Percentiles rank a stretch among this genome's conserved stretches.
phyloP scores from a whole-genome alignment of 2,888 invertebrate species.

The Drosophila demipolita region DNA sequence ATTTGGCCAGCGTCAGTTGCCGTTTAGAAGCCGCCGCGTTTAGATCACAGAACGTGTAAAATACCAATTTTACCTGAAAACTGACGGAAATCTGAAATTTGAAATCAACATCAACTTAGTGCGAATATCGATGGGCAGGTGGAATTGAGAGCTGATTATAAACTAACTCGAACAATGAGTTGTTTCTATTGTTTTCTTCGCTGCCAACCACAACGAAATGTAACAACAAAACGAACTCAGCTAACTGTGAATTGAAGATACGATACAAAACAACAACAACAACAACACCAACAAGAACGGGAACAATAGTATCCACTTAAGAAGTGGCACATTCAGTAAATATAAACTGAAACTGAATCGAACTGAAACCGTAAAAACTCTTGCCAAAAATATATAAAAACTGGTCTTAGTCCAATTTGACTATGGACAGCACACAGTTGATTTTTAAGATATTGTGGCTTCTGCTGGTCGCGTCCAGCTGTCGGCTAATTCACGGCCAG shows the following conservation, averaged over 20 bases:
- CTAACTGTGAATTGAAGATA: constrained; percentile 63
- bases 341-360: constrained; percentile 65
- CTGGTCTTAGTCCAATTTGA: constrained; percentile 38
- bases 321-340: constrained; percentile 71
- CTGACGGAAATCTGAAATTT: constrained; percentile 19
- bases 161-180: constrained; percentile 42
- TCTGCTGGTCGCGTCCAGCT: constrained; percentile 24
- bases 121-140: constrained; percentile 69
- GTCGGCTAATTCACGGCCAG: constrained; percentile 27
- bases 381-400: constrained; percentile 24
- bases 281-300: constrained; percentile 13
- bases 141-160: constrained; percentile 42
- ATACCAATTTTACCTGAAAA: constrained; percentile 10
- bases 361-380: constrained; percentile 42
- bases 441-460: constrained; percentile 31
- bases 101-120: constrained; percentile 37
- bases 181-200: constrained; percentile 31
- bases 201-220: constrained; percentile 54
- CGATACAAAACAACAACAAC: constrained; percentile 28
- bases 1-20: constrained; percentile 76
- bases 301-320: constrained; percentile 34
- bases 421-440: constrained; percentile 48
- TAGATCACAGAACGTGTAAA: constrained; percentile 54
- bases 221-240: constrained; percentile 51
- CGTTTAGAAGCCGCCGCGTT: constrained; percentile 75